Base-by-base conservation (phyloP, 2,888 invertebrate species). In the Mythimna albipuncta region DNA sequence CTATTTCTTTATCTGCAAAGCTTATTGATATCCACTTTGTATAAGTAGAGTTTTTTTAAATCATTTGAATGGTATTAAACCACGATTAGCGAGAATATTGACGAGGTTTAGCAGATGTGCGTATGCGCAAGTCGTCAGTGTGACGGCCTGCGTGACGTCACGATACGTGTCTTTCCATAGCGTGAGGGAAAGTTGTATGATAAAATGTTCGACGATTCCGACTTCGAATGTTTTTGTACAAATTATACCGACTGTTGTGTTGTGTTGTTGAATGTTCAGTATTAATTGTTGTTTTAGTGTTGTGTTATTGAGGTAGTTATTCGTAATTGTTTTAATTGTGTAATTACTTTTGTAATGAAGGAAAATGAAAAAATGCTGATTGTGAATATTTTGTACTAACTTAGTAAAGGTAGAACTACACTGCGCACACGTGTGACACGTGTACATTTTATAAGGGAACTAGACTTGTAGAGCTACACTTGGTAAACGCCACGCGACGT, bases 141-240 rank as follows among this genome's bases (percentile, higher is more conserved):
- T 71, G 64, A 61, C 79, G 81, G 81, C 5, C 32, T 3, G 32
- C 7, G 77, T 78, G 79, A 72, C 82, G 79, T 72, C 78, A 87
- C 84, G 71, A 84, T 84, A 88, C 91, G 87, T 89, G 90, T 77
- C 72, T 79, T 76, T 90, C 86, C 86, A 82, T 86, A 82, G 84
- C 85, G 83, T 84, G 86, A 89, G 91, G 85, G 92, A 92, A 93
- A 93, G 92, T 90, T 74, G 81, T 69, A 72, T 82, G 81, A 87
- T 88, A 75, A 81, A 83, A 83, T 84, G 69, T 83, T 83, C 83
- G 75, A 67, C 54, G 69, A 82, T 82, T 80, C 66, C 77, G 68
- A 58, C 72, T 65, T 73, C 57, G 58, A 69, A 75, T 71, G 62
- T 75, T 75, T 77, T 66, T 74, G 35, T 65, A 69, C 73, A 71